Evolutionary conservation across 2,113 vertebrate species (phyloP).

Genomic region (Plotosus lineatus): DNA sequence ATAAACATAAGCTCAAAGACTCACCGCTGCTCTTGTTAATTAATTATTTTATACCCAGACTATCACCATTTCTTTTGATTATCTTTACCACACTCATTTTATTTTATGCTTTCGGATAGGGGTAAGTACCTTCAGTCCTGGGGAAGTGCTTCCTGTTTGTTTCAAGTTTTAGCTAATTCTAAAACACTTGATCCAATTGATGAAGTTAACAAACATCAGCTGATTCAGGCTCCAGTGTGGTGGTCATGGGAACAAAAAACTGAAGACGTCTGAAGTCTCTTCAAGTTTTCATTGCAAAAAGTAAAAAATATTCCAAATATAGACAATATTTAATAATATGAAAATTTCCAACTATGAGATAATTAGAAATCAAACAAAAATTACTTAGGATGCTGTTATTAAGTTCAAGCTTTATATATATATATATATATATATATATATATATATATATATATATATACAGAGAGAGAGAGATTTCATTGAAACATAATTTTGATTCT

Average conservation of each 20-base stretch:
- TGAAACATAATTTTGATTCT: too few species aligned
- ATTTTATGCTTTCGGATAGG: background rate
- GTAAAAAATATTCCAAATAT: background rate
- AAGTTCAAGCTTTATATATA: background rate
- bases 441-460: too few species aligned
- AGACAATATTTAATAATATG: background rate
- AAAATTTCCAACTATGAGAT: background rate
- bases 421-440: too few species aligned
- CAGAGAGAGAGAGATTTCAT: too few species aligned
- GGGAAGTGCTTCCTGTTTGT: background rate
- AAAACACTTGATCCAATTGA: background rate
- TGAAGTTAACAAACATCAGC: background rate
- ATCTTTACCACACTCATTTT: background rate
- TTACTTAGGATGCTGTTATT: background rate
- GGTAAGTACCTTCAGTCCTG: background rate
- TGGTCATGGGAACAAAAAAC: background rate
- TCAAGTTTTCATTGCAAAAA: background rate
- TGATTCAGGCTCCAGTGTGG: background rate
- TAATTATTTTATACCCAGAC: background rate
- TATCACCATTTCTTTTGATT: background rate
- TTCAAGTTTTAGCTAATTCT: background rate
- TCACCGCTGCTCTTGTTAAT: background rate
- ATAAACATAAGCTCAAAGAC: conserved; percentile 77
- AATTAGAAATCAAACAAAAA: background rate
- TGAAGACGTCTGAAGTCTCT: background rate